Evolutionary conservation across 2,888 invertebrate species (phyloP).

Genomic region (Euplagia quadripunctaria): DNA sequence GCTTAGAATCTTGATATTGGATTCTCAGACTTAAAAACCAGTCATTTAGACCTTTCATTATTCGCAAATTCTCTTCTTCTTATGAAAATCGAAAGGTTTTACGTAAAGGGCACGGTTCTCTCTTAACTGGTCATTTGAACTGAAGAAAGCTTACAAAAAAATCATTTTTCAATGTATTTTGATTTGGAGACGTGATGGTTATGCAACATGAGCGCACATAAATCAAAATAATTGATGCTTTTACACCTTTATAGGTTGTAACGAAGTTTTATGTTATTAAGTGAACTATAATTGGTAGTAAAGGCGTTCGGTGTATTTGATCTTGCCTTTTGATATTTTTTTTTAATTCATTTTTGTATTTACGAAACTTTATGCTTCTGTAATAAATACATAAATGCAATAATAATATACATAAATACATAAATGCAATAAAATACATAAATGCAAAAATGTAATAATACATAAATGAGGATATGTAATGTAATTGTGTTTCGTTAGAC

Average conservation of each 20-base stretch:
- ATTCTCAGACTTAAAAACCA: slow-evolving; percentile 77
- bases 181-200: slow-evolving; percentile 51
- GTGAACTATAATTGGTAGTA: slow-evolving; percentile 35
- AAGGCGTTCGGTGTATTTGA: slow-evolving; percentile 33
- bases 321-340: slow-evolving; percentile 25
- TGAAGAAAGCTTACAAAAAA: slow-evolving; percentile 54
- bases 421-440: too few species aligned
- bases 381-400: too few species aligned
- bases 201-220: slow-evolving; percentile 47
- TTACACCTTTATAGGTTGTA: slow-evolving; percentile 38
- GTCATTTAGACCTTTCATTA: slow-evolving; percentile 64
- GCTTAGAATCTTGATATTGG: slow-evolving; percentile 83
- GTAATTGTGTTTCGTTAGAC: not conserved
- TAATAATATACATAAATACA: too few species aligned
- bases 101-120: slow-evolving; percentile 58
- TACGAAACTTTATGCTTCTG: not conserved
- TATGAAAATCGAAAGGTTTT: slow-evolving; percentile 41
- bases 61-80: slow-evolving; percentile 60
- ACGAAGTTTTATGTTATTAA: slow-evolving; percentile 35
- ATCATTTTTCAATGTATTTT: slow-evolving; percentile 57
- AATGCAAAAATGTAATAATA: too few species aligned
- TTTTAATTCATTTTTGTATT: not conserved
- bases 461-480: not conserved
- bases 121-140: slow-evolving; percentile 55
- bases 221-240: slow-evolving; percentile 46